These are phyloP conservation scores for Macrosiphum euphorbiae DNA, from an alignment of 2,888 invertebrate genomes.

Conservation along the genomic window DNA sequence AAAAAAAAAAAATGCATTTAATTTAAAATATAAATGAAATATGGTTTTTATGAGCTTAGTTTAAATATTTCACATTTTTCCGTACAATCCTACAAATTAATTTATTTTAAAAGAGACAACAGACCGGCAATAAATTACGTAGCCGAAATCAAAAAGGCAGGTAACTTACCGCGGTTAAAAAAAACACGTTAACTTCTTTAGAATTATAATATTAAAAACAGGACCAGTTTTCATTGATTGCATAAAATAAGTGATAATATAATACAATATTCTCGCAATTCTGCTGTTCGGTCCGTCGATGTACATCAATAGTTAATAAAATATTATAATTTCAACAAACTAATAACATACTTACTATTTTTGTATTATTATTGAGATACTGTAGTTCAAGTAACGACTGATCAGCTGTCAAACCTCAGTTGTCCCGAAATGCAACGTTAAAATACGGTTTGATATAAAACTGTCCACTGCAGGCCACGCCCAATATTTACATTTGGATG, in stretches of 20 bases:
- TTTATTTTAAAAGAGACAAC: not conserved
- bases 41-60: conserved; percentile 2
- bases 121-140: not conserved
- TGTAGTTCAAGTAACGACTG: not conserved
- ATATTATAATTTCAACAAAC: not conserved
- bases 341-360: not conserved
- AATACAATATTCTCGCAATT: not conserved
- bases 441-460: not conserved
- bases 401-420: not conserved
- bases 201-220: not conserved
- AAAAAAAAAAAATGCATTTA: conserved; percentile 10
- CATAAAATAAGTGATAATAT: not conserved
- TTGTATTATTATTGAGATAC: not conserved
- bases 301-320: not conserved
- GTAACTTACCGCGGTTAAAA: not conserved
- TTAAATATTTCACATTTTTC: conserved; percentile 22
- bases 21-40: conserved; percentile 14
- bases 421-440: not conserved
- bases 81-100: not conserved
- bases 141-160: not conserved
- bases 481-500: not conserved
- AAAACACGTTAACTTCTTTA: not conserved
- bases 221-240: not conserved
- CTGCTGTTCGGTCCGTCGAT: not conserved
- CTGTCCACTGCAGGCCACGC: not conserved